A percentile compares a stretch with the other conserved stretches of the same genome.
Conservation (phyloP, 2,113 vertebrate genomes). For the Spilogale gracilis region DNA sequence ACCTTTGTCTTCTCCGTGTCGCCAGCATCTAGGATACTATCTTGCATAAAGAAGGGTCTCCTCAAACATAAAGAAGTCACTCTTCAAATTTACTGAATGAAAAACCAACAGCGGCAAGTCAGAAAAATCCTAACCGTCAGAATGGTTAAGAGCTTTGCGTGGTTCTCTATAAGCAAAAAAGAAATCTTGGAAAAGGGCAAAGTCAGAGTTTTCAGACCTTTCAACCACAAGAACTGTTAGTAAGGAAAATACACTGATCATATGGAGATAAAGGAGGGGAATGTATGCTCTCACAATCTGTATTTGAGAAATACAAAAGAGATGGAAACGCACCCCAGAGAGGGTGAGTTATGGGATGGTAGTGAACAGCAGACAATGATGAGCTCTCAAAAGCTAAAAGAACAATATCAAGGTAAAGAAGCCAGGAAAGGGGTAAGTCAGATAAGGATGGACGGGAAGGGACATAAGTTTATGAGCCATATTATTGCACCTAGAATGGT, state of each 20-base stretch:
- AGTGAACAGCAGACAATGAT: not conserved
- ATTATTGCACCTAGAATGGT: not conserved
- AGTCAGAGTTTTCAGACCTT: not conserved
- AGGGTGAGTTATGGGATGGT: not conserved
- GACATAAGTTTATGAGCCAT: not conserved
- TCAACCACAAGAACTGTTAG: not conserved
- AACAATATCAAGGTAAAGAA: not conserved
- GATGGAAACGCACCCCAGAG: not conserved
- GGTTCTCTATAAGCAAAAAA: not conserved
- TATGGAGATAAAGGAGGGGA: not conserved
- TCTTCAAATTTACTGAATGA: slow-evolving; percentile 11
- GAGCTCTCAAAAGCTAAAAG: not conserved
- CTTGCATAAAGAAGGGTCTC: not conserved
- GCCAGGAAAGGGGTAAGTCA: not conserved
- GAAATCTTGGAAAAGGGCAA: slow-evolving; percentile 10
- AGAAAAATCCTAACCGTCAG: not conserved
- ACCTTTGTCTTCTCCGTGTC: not conserved
- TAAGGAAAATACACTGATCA: not conserved
- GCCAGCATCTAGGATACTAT: not conserved
- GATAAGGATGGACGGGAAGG: not conserved
- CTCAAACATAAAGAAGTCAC: not conserved
- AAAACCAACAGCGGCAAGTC: not conserved
- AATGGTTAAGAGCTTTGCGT: not conserved
- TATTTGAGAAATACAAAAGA: not conserved
- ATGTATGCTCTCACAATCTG: not conserved